Evolutionary conservation across 1,140 invertebrate species (phyloP), one percentile per base, ranked within the genome.

Genomic region (Eupristina koningsbergeri): DNA sequence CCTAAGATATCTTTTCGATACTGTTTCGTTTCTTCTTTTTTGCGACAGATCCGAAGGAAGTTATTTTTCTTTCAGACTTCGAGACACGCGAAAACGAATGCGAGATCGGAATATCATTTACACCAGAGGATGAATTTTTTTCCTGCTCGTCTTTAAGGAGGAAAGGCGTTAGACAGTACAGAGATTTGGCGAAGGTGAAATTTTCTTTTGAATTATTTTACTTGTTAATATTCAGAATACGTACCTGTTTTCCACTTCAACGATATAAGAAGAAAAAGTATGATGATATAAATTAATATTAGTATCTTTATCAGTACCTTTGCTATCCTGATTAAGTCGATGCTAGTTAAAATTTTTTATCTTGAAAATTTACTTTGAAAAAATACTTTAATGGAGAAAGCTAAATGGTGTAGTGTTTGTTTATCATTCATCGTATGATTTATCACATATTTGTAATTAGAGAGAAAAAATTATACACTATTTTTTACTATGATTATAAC

Each of bases 71-170:
- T 31, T 75, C 29, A 17, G 34, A 61, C 67, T 29, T 71, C 19
- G 29, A 74, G 45, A 29, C 73, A 74, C 39, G 73, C 41, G 74
- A 76, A 76, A 50, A 76, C 53, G 53, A 73, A 78, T 11, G 76
- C 71, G 83, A 84, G 83, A 84, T 84, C 83, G 78, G 78, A 84
- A 84, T 80, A 84, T 84, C 83, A 75, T 84, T 84, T 80, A 69
- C 78, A 39, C 71, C 9, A 31, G n/a, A 26, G 64, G 58, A 53
- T n/a, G 45, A 78, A 81, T 81, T 78, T 58, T 75, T 63, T 47
- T 45, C 19, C 36, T 9, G 1, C n/a, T 53, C 63, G 17, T 64
- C 34, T 69, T 80, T 69, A 50, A 39, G 15, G 11, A 41, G 39
- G 26, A 19, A 41, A 47, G 80, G 19, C n/a, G 47, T 74, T 73